Percentiles rank a stretch among this genome's conserved stretches.
Evolutionary conservation across 2,797 vertebrate species (phyloP).

Genomic region (Bucorvus abyssinicus): DNA sequence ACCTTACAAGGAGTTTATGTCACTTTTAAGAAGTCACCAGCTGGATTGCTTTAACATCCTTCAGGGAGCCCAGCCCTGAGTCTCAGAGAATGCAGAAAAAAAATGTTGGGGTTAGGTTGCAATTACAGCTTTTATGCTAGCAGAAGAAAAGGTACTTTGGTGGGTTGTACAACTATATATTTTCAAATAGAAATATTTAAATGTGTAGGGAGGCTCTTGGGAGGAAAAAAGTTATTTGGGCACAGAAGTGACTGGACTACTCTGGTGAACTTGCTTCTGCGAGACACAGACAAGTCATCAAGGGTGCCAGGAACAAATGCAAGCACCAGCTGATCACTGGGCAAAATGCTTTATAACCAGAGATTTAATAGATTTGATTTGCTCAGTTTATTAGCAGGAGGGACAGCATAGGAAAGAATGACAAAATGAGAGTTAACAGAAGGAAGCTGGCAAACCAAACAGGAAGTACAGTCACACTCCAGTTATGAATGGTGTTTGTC

Average conservation of each 20-base stretch:
- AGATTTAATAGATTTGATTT: background rate
- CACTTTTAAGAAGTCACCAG: background rate
- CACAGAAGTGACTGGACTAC: background rate
- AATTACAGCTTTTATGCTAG: background rate
- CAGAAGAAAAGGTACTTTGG: background rate
- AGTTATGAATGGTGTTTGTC: background rate
- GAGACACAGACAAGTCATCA: background rate
- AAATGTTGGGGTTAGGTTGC: background rate
- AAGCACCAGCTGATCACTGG: rapidly evolving
- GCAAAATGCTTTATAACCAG: background rate
- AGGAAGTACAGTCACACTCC: background rate
- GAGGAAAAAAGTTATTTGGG: background rate
- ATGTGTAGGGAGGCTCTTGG: background rate
- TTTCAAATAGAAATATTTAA: background rate
- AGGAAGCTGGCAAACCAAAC: background rate
- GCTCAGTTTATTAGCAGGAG: background rate
- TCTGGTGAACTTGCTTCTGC: background rate
- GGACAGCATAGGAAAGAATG: background rate
- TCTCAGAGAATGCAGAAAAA: background rate
- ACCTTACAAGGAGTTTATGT: background rate
- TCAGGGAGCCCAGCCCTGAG: background rate
- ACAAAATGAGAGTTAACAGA: background rate
- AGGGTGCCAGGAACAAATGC: background rate
- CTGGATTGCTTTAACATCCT: background rate
- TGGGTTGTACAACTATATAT: background rate